These are phyloP conservation scores for Channa maculata DNA, from an alignment of 2,113 vertebrate species.

Conservation along the genomic window DNA sequence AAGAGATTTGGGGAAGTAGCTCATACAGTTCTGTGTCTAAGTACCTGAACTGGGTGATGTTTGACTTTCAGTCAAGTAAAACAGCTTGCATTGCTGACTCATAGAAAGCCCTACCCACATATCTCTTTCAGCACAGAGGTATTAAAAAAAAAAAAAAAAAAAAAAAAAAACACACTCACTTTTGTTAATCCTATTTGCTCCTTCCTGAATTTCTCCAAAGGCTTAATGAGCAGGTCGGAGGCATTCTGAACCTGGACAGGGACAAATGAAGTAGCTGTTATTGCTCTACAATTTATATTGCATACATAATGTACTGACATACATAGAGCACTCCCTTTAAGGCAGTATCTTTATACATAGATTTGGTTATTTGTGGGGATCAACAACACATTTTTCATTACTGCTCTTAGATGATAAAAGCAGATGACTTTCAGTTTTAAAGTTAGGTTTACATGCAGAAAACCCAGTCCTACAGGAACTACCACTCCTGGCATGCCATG, in stretches of 20 bases:
- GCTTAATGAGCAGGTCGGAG: slow-evolving; percentile 95
- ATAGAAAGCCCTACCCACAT: too few relatives aligned
- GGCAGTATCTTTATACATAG: neutral
- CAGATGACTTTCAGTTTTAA: neutral
- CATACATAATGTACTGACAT: neutral
- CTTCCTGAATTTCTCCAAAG: slow-evolving; percentile 95
- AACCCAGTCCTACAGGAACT: slow-evolving; percentile 51
- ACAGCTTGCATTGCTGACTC: too few relatives aligned
- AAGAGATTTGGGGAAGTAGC: slow-evolving; percentile 43
- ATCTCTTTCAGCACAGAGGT: too few relatives aligned
- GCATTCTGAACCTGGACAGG: slow-evolving; percentile 92
- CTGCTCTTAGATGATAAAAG: too few relatives aligned
- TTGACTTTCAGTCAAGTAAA: too few relatives aligned
- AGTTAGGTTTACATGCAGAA: slow-evolving; percentile 13
- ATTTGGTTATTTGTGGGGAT: neutral
- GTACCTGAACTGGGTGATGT: neutral
- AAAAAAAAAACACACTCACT: too few relatives aligned
- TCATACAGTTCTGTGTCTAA: slow-evolving; percentile 15
- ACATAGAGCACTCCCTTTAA: neutral
- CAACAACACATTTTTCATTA: neutral
- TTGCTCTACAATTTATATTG: neutral
- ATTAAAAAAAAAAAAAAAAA: too few relatives aligned
- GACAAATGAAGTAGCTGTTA: slow-evolving; percentile 8
- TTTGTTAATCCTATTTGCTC: slow-evolving; percentile 96
- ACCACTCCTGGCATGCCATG: neutral